Evolutionary conservation across 2,797 vertebrate genomes (phyloP), one percentile per base, ranked within the genome.

Genomic region (Hyperoplus lanceolatus): DNA sequence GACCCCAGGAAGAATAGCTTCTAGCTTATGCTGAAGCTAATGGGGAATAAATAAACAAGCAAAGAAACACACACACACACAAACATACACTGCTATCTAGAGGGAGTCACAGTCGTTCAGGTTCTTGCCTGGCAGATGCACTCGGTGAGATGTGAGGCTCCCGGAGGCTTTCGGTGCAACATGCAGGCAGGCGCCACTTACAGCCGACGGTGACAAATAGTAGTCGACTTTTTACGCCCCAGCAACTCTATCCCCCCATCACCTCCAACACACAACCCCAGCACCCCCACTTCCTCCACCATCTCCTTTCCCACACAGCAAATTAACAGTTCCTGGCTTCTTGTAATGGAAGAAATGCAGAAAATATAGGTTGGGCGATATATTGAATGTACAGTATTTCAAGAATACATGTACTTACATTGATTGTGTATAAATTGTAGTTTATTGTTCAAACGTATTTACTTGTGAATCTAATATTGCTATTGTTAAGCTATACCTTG

Each of bases 151-250:
- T 16, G 12, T 39, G 6, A 65, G 36, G 54, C 68, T 89, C 91
- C 89, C 89, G 90, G 81, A 90, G 90, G 87, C 83, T 86, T 81
- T 83, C 79, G 74, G 73, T 82, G 84, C 79, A 18, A 69, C 75
- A 81, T 85, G 73, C 77, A 77, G 64, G 68, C 73, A 3, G 72
- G 73, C 70, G 14, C 73, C 79, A 41, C 65, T 82, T 89, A 87
- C 88, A 90, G 85, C 85, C 70, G 39, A 83, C 60, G 41, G 80
- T 90, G 92, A 93, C 90, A 91, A 92, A 94, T 92, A 68, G 85
- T 80, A 85, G 83, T 79, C 83, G 92, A 91, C 90, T 86, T 84
- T 85, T 90, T 89, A 83, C 53, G 79, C 89, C 87, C 84, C 68
- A 79, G 79, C 74, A 83, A 79, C 74, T 90, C 51, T 5, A 78